Conservation (phyloP, 2,113 vertebrate genomes). For the Lophotis ruficrista region DNA sequence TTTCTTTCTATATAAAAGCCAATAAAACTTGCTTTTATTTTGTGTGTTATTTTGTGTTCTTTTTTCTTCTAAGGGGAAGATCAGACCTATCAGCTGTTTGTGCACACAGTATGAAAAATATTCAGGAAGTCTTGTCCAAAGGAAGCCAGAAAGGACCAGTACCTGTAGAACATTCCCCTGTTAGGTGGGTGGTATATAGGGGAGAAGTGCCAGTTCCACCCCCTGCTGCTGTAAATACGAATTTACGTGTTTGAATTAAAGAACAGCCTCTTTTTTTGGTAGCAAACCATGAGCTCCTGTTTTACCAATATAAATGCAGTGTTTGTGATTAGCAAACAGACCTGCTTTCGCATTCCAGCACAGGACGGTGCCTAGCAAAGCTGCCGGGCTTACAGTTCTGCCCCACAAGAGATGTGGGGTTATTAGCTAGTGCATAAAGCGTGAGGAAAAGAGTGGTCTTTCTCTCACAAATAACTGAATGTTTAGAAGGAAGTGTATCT, state of each 20-base stretch:
- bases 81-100: constrained; percentile 74
- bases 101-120: constrained; percentile 58
- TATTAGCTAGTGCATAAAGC: neutral
- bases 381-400: neutral
- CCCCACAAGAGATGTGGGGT: neutral
- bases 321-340: neutral
- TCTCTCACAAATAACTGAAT: neutral
- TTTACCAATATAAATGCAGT: neutral
- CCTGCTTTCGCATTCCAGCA: neutral
- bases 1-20: neutral
- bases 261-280: neutral
- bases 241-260: neutral
- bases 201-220: constrained; percentile 77
- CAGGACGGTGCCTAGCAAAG: neutral
- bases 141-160: constrained; percentile 77
- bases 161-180: constrained; percentile 63
- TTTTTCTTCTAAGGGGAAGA: constrained; percentile 60
- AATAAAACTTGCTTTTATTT: neutral
- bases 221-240: constrained; percentile 77
- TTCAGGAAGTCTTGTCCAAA: constrained; percentile 73
- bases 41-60: neutral
- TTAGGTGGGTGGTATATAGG: constrained; percentile 76
- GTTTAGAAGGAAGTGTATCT: neutral
- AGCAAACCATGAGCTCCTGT: neutral
- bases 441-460: neutral